Evolutionary conservation across 2,888 invertebrate species (phyloP).

Genomic region (Tridacna crocea): DNA sequence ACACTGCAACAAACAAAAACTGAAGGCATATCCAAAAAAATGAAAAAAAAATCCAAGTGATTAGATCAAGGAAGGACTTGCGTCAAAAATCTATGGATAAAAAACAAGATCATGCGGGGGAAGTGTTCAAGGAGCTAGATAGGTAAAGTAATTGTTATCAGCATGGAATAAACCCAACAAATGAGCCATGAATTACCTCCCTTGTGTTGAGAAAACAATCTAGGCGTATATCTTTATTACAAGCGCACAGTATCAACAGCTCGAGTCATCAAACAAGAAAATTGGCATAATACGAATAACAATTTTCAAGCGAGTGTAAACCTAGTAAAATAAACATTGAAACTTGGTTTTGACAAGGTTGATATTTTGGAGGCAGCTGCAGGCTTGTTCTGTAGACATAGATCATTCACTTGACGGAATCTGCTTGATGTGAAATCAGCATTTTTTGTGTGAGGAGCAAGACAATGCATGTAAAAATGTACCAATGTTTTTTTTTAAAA

Average conservation of each 20-base stretch:
- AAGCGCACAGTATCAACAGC: constrained; percentile 31
- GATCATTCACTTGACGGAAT: constrained; percentile 26
- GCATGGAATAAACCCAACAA: constrained; percentile 14
- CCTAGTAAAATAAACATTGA: constrained; percentile 58
- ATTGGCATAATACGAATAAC: constrained; percentile 56
- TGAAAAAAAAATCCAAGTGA: too few relatives aligned
- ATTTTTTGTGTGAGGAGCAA: neutral
- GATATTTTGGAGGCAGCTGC: constrained; percentile 57
- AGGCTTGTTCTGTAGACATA: neutral
- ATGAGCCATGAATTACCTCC: constrained; percentile 26
- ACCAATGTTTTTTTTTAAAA: neutral
- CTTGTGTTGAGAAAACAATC: constrained; percentile 13
- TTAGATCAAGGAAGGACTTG: too few relatives aligned
- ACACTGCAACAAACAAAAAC: too few relatives aligned
- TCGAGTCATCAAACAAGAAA: constrained; percentile 45
- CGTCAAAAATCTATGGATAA: too few relatives aligned
- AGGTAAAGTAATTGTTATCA: neutral
- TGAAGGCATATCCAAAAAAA: too few relatives aligned
- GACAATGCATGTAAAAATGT: constrained; percentile 1
- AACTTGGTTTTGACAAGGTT: constrained; percentile 62
- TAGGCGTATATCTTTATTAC: constrained; percentile 32
- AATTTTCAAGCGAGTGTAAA: constrained; percentile 47
- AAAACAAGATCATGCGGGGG: neutral
- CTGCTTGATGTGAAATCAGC: constrained; percentile 27
- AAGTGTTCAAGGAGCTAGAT: neutral